A percentile compares a stretch with the other conserved stretches of the same genome.
These are phyloP conservation scores for Taurulus bubalis DNA, from an alignment of 2,113 vertebrate genomes.

Conservation along the genomic window DNA sequence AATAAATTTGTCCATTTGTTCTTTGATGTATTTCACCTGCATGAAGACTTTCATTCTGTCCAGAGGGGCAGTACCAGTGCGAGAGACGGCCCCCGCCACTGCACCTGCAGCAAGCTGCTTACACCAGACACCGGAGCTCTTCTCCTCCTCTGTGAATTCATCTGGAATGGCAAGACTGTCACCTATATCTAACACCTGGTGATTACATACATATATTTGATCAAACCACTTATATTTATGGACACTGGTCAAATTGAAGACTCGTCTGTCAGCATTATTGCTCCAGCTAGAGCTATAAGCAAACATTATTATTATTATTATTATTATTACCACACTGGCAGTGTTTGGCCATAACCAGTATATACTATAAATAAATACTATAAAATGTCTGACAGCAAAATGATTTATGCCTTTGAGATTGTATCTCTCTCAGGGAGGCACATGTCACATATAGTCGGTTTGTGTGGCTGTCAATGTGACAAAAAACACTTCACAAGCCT, in stretches of 20 bases:
- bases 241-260: neutral
- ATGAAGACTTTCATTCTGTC: conserved; percentile 96
- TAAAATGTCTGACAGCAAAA: neutral
- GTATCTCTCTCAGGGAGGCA: neutral
- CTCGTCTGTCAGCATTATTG: neutral
- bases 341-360: neutral
- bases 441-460: neutral
- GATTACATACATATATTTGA: conserved; percentile 20
- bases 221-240: neutral
- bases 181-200: conserved; percentile 93
- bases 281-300: neutral
- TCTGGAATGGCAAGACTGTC: conserved; percentile 94
- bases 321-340: too few relatives aligned
- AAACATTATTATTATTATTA: too few relatives aligned
- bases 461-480: conserved; percentile 17
- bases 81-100: conserved; percentile 90
- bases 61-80: conserved; percentile 93
- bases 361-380: neutral
- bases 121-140: conserved; percentile 92
- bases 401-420: neutral
- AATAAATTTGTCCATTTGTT: neutral
- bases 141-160: conserved; percentile 95
- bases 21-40: conserved; percentile 84
- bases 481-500: neutral
- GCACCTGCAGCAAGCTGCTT: conserved; percentile 92